Base-by-base conservation (phyloP, 2,888 invertebrate genomes). In the Fabriciana adippe region DNA sequence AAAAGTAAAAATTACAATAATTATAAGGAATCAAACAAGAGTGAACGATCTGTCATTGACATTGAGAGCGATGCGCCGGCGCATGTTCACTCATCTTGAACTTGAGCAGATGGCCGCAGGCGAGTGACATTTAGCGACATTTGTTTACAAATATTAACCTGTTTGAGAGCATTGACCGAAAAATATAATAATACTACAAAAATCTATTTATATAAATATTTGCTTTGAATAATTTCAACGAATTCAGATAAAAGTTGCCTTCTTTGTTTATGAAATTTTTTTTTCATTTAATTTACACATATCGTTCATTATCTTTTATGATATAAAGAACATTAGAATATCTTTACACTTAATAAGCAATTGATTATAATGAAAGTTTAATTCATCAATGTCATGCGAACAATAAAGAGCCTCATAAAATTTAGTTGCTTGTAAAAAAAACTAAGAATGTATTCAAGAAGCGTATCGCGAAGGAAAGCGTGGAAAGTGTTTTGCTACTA, bases 21-120 rank as follows among this genome's bases (percentile, higher is more conserved):
- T 78, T 74, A 76, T 75, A 76, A 80, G 82, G 81, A 82, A 80
- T 76, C 73, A 66, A 80, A 81, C 69, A 86, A 90, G 88, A 88
- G 88, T 82, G 79, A 85, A 78, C 73, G 72, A 81, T 80, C 75
- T 73, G 88, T 84, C 86, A 88, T 85, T 89, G 89, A 87, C 87
- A 88, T 88, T 88, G 85, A 84, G 75, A 79, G 67, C 77, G 81
- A 78, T 78, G 80, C 80, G 82, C 76, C 71, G 60, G 77, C 79
- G 75, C 76, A 74, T 56, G 66, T 72, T 69, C 76, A 76, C 79
- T 88, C 86, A 81, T 90, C 90, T 90, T 90, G 91, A 90, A 90
- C 91, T 91, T 91, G 88, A 79, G 84, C 78, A 61, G 73, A 73
- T 79, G 78, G 73, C 79, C 76, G 77, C 73, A 71, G 78, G 73